Evolutionary conservation across 2,888 invertebrate species (phyloP), one percentile per base, ranked within the genome.

Genomic region (Leucozona laternaria): DNA sequence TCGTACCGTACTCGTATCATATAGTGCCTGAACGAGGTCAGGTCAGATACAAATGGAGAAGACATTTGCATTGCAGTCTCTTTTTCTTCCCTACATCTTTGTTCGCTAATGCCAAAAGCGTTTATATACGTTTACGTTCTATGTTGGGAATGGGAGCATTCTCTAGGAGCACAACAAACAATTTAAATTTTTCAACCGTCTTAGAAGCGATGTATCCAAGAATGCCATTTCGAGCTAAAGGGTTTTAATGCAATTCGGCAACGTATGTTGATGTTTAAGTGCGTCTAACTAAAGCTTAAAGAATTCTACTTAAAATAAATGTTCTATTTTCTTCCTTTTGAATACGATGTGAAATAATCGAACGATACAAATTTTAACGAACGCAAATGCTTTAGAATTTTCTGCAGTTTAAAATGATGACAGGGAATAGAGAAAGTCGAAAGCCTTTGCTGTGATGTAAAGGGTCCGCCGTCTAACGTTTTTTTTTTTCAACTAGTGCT

Each of bases 21-120:
- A 37, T 45, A 70, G 76, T 28, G 34, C 62, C 34, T 73, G 70
- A 82, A 86, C 37, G 77, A 82, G 86, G 86, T 86, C 86, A 86
- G 78, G 60, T 68, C n/a, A n/a, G n/a, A 64, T 62, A 64, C 50
- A 50, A 66, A 85, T 80, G 71, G 79, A 58, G 64, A 25, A 55
- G 62, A 57, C 70, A 85, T 85, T 85, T 82, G 82, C 82, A 86
- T 78, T 66, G 31, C 66, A 66, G 50, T 66, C 50, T 53, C 73
- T 75, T 70, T 71, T 86, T 60, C 64, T 73, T 55, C 34, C 53
- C 31, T 78, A 70, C 57, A 78, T 48, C 34, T 81, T 75, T 82
- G 78, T 72, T 73, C 82, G 70, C 73, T 75, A 55, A 66, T 22
- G 64, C 50, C 55, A 79, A 76, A 62, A 37, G 76, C 64, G 55